These are phyloP conservation scores for Macaca mulatta DNA, from an alignment of 2,113 vertebrate genomes.

Conservation along the genomic window DNA sequence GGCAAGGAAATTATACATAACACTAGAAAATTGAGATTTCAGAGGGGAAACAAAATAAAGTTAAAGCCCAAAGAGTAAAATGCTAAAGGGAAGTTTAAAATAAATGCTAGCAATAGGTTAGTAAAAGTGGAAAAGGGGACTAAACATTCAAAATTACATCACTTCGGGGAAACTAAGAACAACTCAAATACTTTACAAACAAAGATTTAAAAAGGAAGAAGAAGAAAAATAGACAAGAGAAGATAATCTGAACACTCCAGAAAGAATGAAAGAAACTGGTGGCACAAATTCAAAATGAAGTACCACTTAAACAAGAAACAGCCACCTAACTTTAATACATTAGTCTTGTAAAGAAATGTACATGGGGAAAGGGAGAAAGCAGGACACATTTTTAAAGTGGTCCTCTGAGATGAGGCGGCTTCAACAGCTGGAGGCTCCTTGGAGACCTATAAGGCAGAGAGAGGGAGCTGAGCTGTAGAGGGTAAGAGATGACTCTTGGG, in stretches of 20 bases:
- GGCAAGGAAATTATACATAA: background rate
- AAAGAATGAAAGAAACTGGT: background rate
- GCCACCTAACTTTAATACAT: background rate
- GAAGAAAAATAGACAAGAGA: background rate
- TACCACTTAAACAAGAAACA: background rate
- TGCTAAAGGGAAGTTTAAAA: background rate
- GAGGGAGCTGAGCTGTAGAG: too few relatives aligned
- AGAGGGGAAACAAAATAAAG: background rate
- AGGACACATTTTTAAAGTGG: background rate
- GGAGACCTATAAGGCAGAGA: background rate
- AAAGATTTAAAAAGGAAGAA: background rate
- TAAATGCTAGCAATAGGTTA: background rate
- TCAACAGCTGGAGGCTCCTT: fast-evolving
- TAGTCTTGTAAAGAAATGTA: background rate
- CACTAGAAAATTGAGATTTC: background rate
- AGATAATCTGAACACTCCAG: background rate
- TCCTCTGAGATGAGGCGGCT: background rate
- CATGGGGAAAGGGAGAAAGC: background rate
- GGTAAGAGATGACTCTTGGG: background rate
- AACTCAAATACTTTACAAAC: background rate
- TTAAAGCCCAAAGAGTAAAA: background rate
- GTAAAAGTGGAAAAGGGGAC: background rate
- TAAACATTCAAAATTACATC: background rate
- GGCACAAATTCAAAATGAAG: background rate
- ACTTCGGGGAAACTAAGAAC: background rate